Evolutionary conservation across 2,113 vertebrate species (phyloP).

Genomic region (Osmerus mordax): DNA sequence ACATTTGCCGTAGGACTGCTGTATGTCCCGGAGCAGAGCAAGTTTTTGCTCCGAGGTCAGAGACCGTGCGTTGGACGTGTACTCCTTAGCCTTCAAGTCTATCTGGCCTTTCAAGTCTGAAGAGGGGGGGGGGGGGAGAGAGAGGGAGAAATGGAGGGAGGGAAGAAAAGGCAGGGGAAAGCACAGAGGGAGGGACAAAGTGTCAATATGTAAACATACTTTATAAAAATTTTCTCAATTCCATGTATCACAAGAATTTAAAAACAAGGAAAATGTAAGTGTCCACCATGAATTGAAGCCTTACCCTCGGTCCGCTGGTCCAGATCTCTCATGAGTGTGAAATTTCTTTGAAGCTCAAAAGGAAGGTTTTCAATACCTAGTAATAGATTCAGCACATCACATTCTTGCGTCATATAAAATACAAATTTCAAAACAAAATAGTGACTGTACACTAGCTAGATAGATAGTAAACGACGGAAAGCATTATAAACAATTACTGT

Average conservation of each 20-base stretch:
- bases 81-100: constrained; percentile 83
- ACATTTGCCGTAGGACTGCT: constrained; percentile 86
- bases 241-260: too few relatives aligned
- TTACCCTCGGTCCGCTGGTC: constrained; percentile 86
- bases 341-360: constrained; percentile 87
- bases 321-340: constrained; percentile 86
- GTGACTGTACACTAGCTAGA: too few relatives aligned
- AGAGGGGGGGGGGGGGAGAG: constrained; percentile 18
- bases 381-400: neutral
- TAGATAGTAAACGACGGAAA: too few relatives aligned
- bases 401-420: too few relatives aligned
- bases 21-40: constrained; percentile 83
- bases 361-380: constrained; percentile 88
- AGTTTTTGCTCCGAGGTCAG: constrained; percentile 82
- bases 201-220: too few relatives aligned
- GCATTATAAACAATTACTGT: too few relatives aligned
- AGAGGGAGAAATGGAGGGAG: neutral
- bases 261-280: neutral
- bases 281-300: constrained; percentile 13
- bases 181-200: too few relatives aligned
- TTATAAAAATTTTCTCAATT: too few relatives aligned
- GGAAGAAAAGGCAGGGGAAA: neutral
- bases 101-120: constrained; percentile 87
- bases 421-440: too few relatives aligned
- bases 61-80: constrained; percentile 80